Conservation (phyloP, 2,888 invertebrate genomes). For the Ectemnius cavifrons region DNA sequence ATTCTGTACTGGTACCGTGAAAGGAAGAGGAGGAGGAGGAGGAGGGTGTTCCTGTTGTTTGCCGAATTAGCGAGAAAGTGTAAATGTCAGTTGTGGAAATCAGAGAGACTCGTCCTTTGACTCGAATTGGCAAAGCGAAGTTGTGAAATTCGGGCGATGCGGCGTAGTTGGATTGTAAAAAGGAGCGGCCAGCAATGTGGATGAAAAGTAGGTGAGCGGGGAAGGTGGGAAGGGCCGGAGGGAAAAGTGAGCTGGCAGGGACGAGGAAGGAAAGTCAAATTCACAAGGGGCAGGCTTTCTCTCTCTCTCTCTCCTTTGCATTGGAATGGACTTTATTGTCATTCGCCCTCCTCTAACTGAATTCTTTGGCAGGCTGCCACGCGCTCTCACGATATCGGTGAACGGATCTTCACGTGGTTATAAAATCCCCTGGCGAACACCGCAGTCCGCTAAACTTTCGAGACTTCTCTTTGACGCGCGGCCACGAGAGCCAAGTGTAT, state of each 20-base stretch:
- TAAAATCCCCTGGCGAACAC: conserved; percentile 44
- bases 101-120: too few species aligned
- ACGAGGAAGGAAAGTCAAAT: conserved; percentile 40
- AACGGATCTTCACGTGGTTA: conserved; percentile 60
- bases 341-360: conserved; percentile 52
- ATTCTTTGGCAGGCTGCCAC: conserved; percentile 66
- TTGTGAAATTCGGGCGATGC: too few species aligned
- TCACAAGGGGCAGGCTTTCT: conserved; percentile 32
- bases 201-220: too few species aligned
- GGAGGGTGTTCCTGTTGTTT: too few species aligned
- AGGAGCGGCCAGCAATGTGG: too few species aligned
- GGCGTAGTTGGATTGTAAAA: too few species aligned
- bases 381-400: conserved; percentile 60
- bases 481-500: too few species aligned
- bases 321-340: conserved; percentile 71
- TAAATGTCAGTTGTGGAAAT: too few species aligned
- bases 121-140: too few species aligned
- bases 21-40: too few species aligned
- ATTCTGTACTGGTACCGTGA: too few species aligned
- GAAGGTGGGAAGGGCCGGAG: neutral
- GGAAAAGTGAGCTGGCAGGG: conserved; percentile 45
- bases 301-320: conserved; percentile 55
- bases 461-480: neutral
- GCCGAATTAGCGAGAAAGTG: too few species aligned
- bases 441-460: conserved; percentile 17